Evolutionary conservation across 1,140 invertebrate genomes (phyloP).

Genomic region (Scaptomyza pallida): DNA sequence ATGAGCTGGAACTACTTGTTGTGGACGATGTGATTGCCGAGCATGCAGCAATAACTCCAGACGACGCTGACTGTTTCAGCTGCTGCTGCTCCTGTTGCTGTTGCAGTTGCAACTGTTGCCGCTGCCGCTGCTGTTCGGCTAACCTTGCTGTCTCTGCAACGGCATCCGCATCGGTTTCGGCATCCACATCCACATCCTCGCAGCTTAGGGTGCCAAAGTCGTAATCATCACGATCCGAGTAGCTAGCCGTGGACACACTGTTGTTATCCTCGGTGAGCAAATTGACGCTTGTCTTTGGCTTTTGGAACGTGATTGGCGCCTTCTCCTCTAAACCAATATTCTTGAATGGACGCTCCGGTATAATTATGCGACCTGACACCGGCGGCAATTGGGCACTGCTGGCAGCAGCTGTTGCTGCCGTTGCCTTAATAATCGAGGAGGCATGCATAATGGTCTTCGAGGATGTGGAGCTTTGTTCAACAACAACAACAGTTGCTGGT

Average conservation of each 20-base stretch:
- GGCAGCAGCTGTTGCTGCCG: conserved; percentile 50
- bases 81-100: neutral
- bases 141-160: conserved; percentile 13
- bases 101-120: neutral
- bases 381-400: conserved; percentile 56
- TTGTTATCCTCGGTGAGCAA: conserved; percentile 79
- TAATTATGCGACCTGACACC: conserved; percentile 63
- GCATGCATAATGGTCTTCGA: conserved; percentile 85
- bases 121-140: neutral
- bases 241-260: conserved; percentile 78
- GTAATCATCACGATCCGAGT: conserved; percentile 82
- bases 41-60: neutral
- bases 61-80: conserved; percentile 1
- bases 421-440: conserved; percentile 68
- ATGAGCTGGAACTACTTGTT: conserved; percentile 47
- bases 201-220: conserved; percentile 81
- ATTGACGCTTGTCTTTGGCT: conserved; percentile 71
- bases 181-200: conserved; percentile 59
- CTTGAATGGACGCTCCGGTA: conserved; percentile 80
- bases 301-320: conserved; percentile 76
- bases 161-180: conserved; percentile 4
- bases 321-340: conserved; percentile 82
- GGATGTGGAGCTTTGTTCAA: conserved; percentile 76
- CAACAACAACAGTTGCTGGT: conserved; percentile 5
- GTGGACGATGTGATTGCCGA: neutral